Percentiles rank a stretch among this genome's conserved stretches.
phyloP scores from a whole-genome alignment of 2,797 vertebrate genomes.

The Mastacembelus armatus region DNA sequence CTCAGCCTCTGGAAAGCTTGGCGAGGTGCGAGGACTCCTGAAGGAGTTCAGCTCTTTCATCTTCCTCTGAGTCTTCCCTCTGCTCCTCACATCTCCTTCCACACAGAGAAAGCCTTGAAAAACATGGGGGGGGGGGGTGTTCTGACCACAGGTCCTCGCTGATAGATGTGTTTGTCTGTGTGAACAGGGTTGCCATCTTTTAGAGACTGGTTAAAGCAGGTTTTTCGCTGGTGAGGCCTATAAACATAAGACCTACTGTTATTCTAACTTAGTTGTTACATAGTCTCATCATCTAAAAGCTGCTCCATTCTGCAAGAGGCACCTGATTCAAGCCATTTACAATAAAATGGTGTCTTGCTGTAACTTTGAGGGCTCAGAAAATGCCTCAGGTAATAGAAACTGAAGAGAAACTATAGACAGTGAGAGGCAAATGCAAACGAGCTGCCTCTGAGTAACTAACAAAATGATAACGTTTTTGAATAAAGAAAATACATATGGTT shows the following conservation, averaged over 20 bases:
- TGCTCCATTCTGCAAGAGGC: no score
- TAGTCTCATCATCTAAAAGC: background rate
- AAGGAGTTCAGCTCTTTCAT: slow-evolving; percentile 66
- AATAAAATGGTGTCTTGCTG: no score
- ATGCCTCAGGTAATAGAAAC: background rate
- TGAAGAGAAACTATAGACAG: background rate
- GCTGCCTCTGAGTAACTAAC: background rate
- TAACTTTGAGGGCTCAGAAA: background rate
- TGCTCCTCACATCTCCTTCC: slow-evolving; percentile 53
- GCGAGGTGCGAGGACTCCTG: slow-evolving; percentile 55
- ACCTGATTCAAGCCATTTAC: background rate
- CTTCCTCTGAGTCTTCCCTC: slow-evolving; percentile 47
- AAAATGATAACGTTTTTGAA: background rate
- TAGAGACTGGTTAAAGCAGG: slow-evolving; percentile 24
- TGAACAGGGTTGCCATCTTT: slow-evolving; percentile 18
- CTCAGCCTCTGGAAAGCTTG: slow-evolving; percentile 48
- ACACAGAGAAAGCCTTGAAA: slow-evolving; percentile 43
- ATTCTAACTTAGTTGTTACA: background rate
- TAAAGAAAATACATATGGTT: slow-evolving; percentile 11
- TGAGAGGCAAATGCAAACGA: slow-evolving; percentile 16
- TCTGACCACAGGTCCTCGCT: slow-evolving; percentile 11
- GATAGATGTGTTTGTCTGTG: slow-evolving; percentile 27
- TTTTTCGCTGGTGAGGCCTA: slow-evolving; percentile 17
- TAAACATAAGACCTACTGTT: background rate
- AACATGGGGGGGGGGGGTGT: slow-evolving; percentile 22